Evolutionary conservation across 2,113 vertebrate genomes (phyloP).

Genomic region (Ramphastos sulfuratus): DNA sequence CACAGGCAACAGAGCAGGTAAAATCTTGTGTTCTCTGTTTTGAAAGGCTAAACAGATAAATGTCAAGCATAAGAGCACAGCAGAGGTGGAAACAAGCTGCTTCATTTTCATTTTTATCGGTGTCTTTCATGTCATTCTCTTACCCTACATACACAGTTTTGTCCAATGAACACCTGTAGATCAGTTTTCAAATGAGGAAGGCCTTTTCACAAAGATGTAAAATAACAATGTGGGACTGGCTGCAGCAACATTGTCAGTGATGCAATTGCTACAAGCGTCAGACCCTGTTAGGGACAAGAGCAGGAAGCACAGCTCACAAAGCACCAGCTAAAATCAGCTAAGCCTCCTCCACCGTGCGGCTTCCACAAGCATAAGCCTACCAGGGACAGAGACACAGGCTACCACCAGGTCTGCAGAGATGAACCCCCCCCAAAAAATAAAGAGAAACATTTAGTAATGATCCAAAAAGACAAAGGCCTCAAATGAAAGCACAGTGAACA

Average conservation of each 20-base stretch:
- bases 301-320: neutral
- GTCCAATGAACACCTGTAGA: neutral
- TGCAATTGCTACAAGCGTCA: neutral
- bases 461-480: neutral
- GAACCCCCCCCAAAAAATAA: neutral
- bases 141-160: neutral
- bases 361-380: neutral
- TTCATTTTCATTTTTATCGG: neutral
- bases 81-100: neutral
- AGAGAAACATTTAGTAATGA: neutral
- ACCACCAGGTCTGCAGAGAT: neutral
- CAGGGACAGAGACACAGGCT: neutral
- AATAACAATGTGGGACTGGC: neutral
- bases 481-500: neutral
- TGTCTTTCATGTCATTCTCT: neutral
- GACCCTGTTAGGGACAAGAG: neutral
- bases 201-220: neutral
- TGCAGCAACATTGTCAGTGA: neutral
- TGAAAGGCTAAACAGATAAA: neutral
- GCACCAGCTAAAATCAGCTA: neutral
- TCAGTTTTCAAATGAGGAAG: neutral
- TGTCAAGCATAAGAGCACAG: neutral
- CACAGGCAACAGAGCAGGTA: neutral
- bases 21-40: neutral
- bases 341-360: neutral